These are phyloP conservation scores for Heliconius hermathena DNA, from an alignment of 1,140 invertebrate species.

Conservation along the genomic window DNA sequence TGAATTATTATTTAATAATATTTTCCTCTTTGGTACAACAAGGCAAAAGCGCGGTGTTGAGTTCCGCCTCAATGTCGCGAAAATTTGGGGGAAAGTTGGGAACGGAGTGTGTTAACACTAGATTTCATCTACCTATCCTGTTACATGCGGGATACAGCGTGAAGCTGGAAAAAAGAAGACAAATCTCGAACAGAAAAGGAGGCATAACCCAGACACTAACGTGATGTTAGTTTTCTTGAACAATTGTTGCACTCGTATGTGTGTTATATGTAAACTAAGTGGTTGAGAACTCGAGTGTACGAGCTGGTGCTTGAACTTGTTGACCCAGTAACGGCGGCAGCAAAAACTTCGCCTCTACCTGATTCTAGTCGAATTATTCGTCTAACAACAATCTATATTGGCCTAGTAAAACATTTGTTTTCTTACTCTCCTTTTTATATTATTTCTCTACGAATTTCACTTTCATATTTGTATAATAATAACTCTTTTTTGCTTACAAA, in stretches of 20 bases:
- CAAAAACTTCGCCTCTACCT: constrained; percentile 59
- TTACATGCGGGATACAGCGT: too few species aligned
- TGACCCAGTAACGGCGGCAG: constrained; percentile 65
- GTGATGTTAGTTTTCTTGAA: constrained; percentile 15
- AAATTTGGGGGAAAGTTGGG: too few species aligned
- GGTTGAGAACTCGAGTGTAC: constrained; percentile 62
- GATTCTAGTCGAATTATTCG: constrained; percentile 38
- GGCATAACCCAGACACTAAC: not conserved
- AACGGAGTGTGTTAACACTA: too few species aligned
- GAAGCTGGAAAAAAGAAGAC: too few species aligned
- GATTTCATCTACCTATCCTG: too few species aligned
- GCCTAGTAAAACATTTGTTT: not conserved
- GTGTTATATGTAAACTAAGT: constrained; percentile 60
- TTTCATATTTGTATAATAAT: not conserved
- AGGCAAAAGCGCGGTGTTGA: too few species aligned
- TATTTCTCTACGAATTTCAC: not conserved
- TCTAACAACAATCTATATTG: constrained; percentile 24
- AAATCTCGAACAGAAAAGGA: constrained; percentile 8
- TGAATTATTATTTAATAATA: too few species aligned
- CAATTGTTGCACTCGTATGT: constrained; percentile 1
- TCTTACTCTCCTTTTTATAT: not conserved
- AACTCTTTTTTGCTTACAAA: not conserved
- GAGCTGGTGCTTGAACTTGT: constrained; percentile 65
- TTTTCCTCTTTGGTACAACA: too few species aligned
- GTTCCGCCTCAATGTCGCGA: too few species aligned